These are phyloP conservation scores for Goniozus legneri DNA, from an alignment of 1,140 invertebrate genomes.

Conservation along the genomic window DNA sequence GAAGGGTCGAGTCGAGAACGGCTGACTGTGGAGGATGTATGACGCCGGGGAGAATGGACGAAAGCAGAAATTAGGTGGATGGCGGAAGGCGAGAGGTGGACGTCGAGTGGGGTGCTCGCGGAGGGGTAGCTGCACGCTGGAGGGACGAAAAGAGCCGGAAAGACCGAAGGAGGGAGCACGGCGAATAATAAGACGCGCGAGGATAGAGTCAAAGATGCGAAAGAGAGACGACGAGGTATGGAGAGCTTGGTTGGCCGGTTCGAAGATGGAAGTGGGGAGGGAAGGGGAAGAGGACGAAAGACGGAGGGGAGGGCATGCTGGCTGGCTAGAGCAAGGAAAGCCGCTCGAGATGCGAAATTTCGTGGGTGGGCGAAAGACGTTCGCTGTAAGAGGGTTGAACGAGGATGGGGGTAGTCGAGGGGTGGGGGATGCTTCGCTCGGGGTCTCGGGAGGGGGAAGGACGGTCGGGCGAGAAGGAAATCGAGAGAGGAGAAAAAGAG, in stretches of 20 bases:
- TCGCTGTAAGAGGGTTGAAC: not conserved
- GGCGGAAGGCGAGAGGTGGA: too few relatives aligned
- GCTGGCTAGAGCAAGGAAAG: slow-evolving; percentile 17
- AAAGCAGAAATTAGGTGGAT: too few relatives aligned
- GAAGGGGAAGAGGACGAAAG: slow-evolving; percentile 9
- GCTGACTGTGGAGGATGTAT: too few relatives aligned
- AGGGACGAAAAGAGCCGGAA: too few relatives aligned
- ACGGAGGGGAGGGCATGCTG: slow-evolving; percentile 2
- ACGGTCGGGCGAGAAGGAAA: slow-evolving; percentile 2
- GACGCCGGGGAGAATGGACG: too few relatives aligned
- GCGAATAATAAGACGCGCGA: not conserved
- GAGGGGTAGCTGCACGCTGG: too few relatives aligned
- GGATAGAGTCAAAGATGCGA: not conserved
- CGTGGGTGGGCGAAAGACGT: slow-evolving; percentile 10
- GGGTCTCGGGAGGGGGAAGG: not conserved
- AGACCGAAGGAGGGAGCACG: slow-evolving; percentile 15
- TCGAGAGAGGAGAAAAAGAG: slow-evolving; percentile 18
- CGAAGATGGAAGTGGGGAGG: slow-evolving; percentile 15
- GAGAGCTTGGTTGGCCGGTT: slow-evolving; percentile 16
- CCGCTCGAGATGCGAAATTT: slow-evolving; percentile 1
- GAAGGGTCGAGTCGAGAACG: too few relatives aligned
- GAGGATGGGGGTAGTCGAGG: not conserved
- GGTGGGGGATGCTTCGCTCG: slow-evolving; percentile 6
- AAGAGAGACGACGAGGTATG: slow-evolving; percentile 10
- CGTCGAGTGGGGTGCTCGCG: too few relatives aligned